These are phyloP conservation scores for Procambarus virginalis DNA, from an alignment of 1,140 invertebrate genomes.

Conservation along the genomic window DNA sequence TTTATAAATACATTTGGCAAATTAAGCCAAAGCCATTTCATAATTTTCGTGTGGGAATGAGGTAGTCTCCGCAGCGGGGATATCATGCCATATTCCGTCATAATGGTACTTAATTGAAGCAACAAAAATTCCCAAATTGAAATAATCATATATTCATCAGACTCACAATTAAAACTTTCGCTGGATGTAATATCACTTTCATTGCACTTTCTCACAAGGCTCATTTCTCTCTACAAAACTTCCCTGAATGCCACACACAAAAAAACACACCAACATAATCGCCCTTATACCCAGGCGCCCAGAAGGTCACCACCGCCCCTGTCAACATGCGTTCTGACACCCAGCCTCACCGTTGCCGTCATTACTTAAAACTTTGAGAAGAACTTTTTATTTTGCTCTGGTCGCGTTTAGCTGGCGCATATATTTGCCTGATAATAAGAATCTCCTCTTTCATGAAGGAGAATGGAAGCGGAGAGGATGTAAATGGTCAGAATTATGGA, in stretches of 20 bases:
- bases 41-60: background rate
- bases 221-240: constrained; percentile 57
- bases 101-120: constrained; percentile 44
- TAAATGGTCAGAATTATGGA: constrained; percentile 25
- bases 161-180: constrained; percentile 63
- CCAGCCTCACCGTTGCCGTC: constrained; percentile 36
- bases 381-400: constrained; percentile 66
- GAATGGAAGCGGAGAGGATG: constrained; percentile 38
- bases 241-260: constrained; percentile 21
- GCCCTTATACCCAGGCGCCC: constrained; percentile 1
- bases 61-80: background rate
- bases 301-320: background rate
- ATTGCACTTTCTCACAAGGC: constrained; percentile 59
- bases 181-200: constrained; percentile 56
- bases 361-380: constrained; percentile 65
- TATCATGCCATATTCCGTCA: constrained; percentile 21
- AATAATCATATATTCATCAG: constrained; percentile 69
- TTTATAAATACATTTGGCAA: too few relatives aligned
- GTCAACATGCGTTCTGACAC: constrained; percentile 27
- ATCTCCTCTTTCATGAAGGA: constrained; percentile 54
- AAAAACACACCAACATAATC: background rate
- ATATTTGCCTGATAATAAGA: constrained; percentile 68
- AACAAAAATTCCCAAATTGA: constrained; percentile 21
- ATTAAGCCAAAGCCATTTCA: background rate
- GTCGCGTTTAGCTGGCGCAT: constrained; percentile 62